Base-by-base conservation (phyloP, 2,113 vertebrate genomes). In the Zingel zingel region DNA sequence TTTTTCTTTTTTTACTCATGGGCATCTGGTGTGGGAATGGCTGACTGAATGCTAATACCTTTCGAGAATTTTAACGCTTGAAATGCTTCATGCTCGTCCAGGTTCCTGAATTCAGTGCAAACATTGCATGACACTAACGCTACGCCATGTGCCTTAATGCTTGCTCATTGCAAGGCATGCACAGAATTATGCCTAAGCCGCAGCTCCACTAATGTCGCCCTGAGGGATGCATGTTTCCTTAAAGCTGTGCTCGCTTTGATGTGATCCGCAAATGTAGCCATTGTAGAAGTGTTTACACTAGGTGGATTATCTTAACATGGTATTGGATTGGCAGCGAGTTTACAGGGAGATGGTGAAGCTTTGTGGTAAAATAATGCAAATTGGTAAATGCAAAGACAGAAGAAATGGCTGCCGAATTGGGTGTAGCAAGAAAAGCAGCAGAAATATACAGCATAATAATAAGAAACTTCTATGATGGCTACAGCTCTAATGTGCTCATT, bases 71-170 rank as follows among this genome's bases (percentile, higher is more conserved):
- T 73, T 59, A 79, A 70, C 30, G 71, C 80, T 89, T 82, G 53
- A 59, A 68, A 63, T 57, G 89, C 93, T 89, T 76, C n/a, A 19
- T 39, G 73, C 80, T 74, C 74, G 67, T 69, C 16, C 47, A 70
- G 70, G 47, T 19, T 62, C 53, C 53, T 79, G 36, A 71, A 70
- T 64, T 66, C 78, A 79, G 59, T 57, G 69, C 80, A 54, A 83
- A 69, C 83, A 43, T 63, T 88, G 92, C 93, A 94, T 92, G 92
- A 82, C 53, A 85, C 85, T 92, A 91, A 90, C 86, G 68, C 84
- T 85, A 36, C 13, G 67, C 78, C 16, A 3, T 36, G 68, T 18
- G 76, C 74, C 58, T 59, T 76, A 47, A 64, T 57, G 77, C 82
- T 81, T 59, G 64, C 83, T 86, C 21, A 14, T 43, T 77, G 74